Conservation (phyloP, 2,888 invertebrate genomes). For the Eupelmus urozonus region DNA sequence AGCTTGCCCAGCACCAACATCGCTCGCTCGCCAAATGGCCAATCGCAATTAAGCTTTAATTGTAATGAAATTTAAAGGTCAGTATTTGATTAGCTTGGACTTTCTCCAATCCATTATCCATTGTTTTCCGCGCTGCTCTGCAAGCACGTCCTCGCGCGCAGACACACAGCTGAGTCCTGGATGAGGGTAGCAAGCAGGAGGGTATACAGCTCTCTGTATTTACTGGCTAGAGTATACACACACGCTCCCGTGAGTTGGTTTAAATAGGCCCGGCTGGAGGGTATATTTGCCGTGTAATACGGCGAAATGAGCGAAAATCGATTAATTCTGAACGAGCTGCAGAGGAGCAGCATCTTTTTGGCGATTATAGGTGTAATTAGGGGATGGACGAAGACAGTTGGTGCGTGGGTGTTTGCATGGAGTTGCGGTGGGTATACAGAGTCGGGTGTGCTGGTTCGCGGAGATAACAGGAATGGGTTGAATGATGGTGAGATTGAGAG, state of each 20-base stretch:
- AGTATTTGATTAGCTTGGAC: conserved; percentile 15
- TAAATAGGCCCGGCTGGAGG: neutral
- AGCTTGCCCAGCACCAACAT: no score
- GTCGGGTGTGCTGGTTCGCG: neutral
- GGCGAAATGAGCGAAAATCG: no score
- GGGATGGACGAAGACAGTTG: neutral
- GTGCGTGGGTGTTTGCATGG: neutral
- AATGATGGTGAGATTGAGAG: neutral
- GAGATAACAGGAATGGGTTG: conserved; percentile 1
- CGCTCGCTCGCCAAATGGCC: neutral
- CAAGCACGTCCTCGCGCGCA: conserved; percentile 16
- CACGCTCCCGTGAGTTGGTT: neutral
- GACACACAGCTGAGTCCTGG: neutral
- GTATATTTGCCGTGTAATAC: no score
- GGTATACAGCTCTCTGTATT: conserved; percentile 16
- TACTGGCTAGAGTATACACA: conserved; percentile 20
- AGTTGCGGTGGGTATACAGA: neutral
- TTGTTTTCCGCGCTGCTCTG: conserved; percentile 41
- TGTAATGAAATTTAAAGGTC: conserved; percentile 18
- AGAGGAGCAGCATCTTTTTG: neutral
- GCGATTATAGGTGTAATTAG: neutral
- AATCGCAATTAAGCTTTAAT: neutral
- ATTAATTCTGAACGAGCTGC: no score
- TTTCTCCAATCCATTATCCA: conserved; percentile 42
- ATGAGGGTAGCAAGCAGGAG: neutral